A percentile compares a stretch with the other conserved stretches of the same genome.
These are phyloP conservation scores for Chrysolina oricalcia DNA, from an alignment of 2,888 invertebrate genomes.

Conservation along the genomic window DNA sequence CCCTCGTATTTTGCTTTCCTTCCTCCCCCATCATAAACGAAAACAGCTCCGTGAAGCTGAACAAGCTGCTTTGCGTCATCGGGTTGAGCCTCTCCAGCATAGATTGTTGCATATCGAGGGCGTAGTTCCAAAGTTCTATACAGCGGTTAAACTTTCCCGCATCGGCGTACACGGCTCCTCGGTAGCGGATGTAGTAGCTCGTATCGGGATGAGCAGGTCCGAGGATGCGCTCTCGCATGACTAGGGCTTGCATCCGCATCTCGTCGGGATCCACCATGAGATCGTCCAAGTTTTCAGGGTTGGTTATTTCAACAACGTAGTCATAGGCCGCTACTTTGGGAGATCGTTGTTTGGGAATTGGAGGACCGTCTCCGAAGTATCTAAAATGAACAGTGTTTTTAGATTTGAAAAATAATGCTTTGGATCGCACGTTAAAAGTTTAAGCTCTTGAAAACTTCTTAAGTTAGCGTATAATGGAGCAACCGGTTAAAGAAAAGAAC, in stretches of 20 bases:
- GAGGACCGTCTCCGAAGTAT: conserved; percentile 74
- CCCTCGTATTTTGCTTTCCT: conserved; percentile 75
- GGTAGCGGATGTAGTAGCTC: conserved; percentile 94
- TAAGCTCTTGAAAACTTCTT: too few species aligned
- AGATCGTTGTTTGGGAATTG: conserved; percentile 82
- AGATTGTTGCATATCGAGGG: conserved; percentile 95
- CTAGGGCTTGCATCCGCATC: conserved; percentile 95
- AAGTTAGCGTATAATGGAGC: too few species aligned
- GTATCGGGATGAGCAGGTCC: conserved; percentile 96
- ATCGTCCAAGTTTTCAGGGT: conserved; percentile 86
- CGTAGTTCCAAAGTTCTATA: conserved; percentile 97
- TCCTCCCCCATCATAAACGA: conserved; percentile 95
- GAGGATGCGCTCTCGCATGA: conserved; percentile 93
- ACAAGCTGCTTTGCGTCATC: conserved; percentile 94
- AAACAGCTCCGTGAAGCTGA: conserved; percentile 96
- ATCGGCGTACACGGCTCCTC: conserved; percentile 86
- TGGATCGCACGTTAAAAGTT: too few species aligned
- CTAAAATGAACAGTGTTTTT: conserved; percentile 45
- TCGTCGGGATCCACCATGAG: conserved; percentile 94
- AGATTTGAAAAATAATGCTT: too few species aligned
- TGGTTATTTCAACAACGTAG: conserved; percentile 87
- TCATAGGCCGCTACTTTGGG: conserved; percentile 90
- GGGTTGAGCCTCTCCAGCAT: conserved; percentile 94
- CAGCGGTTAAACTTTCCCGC: conserved; percentile 92
- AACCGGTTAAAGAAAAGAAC: too few species aligned